Evolutionary conservation across 1,140 invertebrate genomes (phyloP).

Genomic region (Achatina immaculata): DNA sequence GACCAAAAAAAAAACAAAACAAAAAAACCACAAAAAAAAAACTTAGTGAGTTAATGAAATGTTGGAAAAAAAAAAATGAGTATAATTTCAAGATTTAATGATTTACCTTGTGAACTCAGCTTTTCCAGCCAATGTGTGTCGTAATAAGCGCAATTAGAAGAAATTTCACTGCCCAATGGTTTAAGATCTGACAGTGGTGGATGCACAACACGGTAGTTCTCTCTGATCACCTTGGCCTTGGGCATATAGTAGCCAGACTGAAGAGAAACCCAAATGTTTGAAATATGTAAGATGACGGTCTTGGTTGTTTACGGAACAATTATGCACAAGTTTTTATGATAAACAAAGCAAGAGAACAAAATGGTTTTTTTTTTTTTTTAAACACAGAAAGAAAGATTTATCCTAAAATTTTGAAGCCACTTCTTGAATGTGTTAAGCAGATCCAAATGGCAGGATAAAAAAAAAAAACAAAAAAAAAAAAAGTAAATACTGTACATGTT

Average conservation of each 20-base stretch:
- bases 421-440: no score
- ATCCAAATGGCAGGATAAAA: no score
- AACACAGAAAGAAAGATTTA: no score
- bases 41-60: neutral
- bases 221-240: conserved; percentile 82
- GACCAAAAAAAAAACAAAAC: neutral
- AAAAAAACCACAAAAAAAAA: neutral
- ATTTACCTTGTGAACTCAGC: conserved; percentile 41
- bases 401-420: no score
- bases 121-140: conserved; percentile 81
- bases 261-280: neutral
- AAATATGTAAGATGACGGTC: neutral
- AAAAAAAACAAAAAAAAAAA: no score
- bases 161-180: conserved; percentile 79
- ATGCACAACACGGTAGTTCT: conserved; percentile 82
- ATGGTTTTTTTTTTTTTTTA: no score
- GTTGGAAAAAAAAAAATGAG: neutral
- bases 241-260: conserved; percentile 85
- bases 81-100: neutral
- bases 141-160: conserved; percentile 79
- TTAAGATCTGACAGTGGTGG: conserved; percentile 80
- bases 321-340: neutral
- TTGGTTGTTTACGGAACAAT: neutral
- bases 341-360: neutral
- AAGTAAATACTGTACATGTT: no score